Evolutionary conservation across 1,140 invertebrate species (phyloP).

Genomic region (Mya arenaria): DNA sequence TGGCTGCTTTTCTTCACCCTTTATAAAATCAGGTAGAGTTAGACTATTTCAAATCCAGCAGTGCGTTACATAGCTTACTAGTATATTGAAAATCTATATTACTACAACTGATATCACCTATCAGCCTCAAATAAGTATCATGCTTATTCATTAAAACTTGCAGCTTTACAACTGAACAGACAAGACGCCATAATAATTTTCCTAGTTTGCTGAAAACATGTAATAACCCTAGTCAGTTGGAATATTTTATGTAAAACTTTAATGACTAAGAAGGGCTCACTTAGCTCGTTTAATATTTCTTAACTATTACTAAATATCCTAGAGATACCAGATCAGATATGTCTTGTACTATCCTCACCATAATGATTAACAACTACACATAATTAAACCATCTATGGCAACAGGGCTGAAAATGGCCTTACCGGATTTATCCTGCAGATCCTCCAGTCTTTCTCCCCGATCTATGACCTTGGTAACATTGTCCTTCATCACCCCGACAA

Average conservation of each 20-base stretch:
- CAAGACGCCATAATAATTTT: no score
- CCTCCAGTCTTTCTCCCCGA: slow-evolving; percentile 83
- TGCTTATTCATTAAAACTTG: no score
- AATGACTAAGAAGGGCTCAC: neutral
- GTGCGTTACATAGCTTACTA: no score
- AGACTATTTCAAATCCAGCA: no score
- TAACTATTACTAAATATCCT: neutral
- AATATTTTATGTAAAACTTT: neutral
- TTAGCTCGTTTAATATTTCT: neutral
- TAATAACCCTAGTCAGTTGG: neutral
- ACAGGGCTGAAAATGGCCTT: neutral
- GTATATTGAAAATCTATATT: no score
- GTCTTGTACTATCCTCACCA: neutral
- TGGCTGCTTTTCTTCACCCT: no score
- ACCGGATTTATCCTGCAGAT: slow-evolving; percentile 83
- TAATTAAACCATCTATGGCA: neutral
- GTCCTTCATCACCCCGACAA: slow-evolving; percentile 84
- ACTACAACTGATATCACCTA: no score
- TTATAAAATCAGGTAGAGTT: no score
- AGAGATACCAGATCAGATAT: neutral
- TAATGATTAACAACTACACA: neutral
- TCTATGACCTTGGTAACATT: slow-evolving; percentile 84
- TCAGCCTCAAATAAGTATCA: no score
- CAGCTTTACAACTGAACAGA: no score
- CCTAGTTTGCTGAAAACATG: no score